Evolutionary conservation across 2,113 vertebrate species (phyloP), one percentile per base, ranked within the genome.

Genomic region (Cochlearius cochlearius): DNA sequence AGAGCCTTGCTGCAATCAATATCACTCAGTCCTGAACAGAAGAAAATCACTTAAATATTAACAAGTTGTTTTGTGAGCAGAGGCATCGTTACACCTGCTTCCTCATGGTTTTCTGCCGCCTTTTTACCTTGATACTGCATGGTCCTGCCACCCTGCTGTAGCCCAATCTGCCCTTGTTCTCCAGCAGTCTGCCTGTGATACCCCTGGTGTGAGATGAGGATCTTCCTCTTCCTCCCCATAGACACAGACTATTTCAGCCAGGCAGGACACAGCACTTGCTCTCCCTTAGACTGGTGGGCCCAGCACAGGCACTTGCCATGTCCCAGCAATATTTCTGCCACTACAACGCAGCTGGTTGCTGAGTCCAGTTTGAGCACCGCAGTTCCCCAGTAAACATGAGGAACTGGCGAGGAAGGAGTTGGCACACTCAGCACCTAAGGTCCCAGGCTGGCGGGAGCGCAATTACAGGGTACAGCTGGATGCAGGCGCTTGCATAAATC

Each of bases 301-400:
- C 72, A 77, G n/a, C 22, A 47, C 0, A 0, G 38, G 16, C 38
- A 69, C 36, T 82, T 59, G 36, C 18, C 2, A 1, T 8, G 4
- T 73, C 74, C 21, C 66, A 64, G 21, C n/a, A 50, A 4, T 71
- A 49, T 34, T 86, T 91, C n/a, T 91, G 27, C 55, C n/a, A 55
- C 47, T 17, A 13, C 7, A 59, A 19, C 25, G 49, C 64, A 81
- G 29, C 29, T 45, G 17, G 27, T 29, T 47, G 5, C 62, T 64
- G 66, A 47, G 16, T 36, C 6, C 15, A 27, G 17, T 8, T 23
- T 64, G 43, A 78, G 50, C 34, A 25, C n/a, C 53, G 34, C 34
- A 69, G 23, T 2, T 55, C 10, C 73, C 14, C 73, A 39, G 19
- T 15, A 78, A 81, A 71, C 32, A 55, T 1, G 4, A 83, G 29